These are phyloP conservation scores for Diorhabda sublineata DNA, from an alignment of 1,140 invertebrate species.

Conservation along the genomic window DNA sequence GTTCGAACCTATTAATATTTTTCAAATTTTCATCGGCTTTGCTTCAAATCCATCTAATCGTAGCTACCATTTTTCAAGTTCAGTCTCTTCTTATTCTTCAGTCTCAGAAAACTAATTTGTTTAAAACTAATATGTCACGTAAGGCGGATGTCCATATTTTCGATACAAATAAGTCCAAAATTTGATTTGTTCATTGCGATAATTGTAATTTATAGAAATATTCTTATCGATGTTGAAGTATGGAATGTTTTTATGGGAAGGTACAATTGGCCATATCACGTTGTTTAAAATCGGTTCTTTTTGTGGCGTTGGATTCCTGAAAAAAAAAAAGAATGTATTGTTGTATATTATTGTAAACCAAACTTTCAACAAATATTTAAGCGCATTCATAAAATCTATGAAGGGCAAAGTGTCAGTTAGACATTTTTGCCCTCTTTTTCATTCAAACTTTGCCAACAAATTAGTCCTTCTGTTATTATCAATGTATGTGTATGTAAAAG, in stretches of 20 bases:
- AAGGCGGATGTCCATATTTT: neutral
- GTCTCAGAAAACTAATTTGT: too few relatives aligned
- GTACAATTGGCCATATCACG: conserved; percentile 5
- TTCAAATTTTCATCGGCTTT: too few relatives aligned
- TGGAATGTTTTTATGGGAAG: conserved; percentile 1
- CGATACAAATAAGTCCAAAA: conserved; percentile 5
- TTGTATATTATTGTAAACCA: neutral
- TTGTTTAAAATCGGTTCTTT: conserved; percentile 1
- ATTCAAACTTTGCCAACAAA: neutral
- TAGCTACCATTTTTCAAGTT: too few relatives aligned
- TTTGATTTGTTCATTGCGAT: conserved; percentile 5
- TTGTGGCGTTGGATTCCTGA: conserved; percentile 7
- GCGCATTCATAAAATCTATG: neutral
- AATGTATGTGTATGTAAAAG: neutral
- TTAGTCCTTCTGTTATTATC: neutral
- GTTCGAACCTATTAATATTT: too few relatives aligned
- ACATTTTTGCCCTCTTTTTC: neutral
- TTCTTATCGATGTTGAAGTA: conserved; percentile 5
- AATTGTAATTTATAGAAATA: conserved; percentile 5
- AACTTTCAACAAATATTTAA: neutral
- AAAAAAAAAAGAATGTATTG: neutral
- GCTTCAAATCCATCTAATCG: too few relatives aligned
- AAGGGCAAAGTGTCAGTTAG: neutral
- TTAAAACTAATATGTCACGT: conserved; percentile 5
- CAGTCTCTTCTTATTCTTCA: too few relatives aligned